These are phyloP conservation scores for Pogonognathellus flavescens DNA, from an alignment of 1,140 invertebrate species.

Conservation along the genomic window DNA sequence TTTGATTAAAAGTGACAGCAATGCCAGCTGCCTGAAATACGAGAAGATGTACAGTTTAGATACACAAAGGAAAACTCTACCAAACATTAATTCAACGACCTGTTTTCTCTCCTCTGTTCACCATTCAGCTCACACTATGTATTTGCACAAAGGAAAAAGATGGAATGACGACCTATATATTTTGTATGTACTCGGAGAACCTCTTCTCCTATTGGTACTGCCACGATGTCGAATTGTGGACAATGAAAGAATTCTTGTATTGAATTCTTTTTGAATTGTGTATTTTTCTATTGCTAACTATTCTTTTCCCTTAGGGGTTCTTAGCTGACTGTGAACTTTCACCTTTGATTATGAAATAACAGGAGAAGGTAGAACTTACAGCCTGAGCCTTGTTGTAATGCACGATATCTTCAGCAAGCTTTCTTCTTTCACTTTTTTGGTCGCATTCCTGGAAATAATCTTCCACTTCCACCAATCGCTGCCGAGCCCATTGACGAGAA, in stretches of 20 bases:
- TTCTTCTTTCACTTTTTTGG: slow-evolving; percentile 16
- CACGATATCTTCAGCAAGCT: slow-evolving; percentile 57
- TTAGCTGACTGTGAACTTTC: not conserved
- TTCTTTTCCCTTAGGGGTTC: not conserved
- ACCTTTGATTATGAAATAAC: slow-evolving; percentile 39
- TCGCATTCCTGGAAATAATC: slow-evolving; percentile 62
- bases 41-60: no score
- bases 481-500: slow-evolving; percentile 54
- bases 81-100: no score
- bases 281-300: no score
- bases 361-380: slow-evolving; percentile 55
- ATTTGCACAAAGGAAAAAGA: not conserved
- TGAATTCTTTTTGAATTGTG: no score
- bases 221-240: no score
- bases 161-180: not conserved
- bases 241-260: no score
- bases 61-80: no score
- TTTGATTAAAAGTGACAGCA: no score
- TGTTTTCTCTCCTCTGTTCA: no score
- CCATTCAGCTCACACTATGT: no score
- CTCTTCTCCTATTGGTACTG: no score
- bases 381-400: slow-evolving; percentile 53
- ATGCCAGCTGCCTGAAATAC: no score
- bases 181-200: not conserved
- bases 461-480: slow-evolving; percentile 51